phyloP scores from a whole-genome alignment of 1,140 invertebrate species.

The Telenomus remus region DNA sequence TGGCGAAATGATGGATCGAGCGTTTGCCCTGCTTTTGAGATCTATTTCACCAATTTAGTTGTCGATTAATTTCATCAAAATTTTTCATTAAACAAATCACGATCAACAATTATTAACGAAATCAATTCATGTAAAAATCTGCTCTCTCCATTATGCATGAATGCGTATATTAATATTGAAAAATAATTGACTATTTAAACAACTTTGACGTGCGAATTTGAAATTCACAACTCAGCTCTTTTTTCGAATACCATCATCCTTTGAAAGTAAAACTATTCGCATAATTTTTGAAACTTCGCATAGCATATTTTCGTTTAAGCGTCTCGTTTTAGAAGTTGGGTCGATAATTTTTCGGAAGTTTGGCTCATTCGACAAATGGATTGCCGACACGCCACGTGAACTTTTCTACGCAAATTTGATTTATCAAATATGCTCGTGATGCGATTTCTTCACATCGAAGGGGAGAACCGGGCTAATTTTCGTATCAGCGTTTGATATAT shows the following conservation, averaged over 20 bases:
- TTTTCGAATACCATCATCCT: not conserved
- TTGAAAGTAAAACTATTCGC: conserved; percentile 4
- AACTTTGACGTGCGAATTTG: not conserved
- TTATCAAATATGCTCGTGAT: conserved; percentile 3
- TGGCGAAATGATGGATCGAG: conserved; percentile 37
- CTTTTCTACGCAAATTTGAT: conserved; percentile 9
- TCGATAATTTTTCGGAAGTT: conserved; percentile 17
- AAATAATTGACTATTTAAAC: conserved; percentile 3
- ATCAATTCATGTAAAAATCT: not conserved
- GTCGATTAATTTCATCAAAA: too few relatives aligned
- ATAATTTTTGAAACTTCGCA: conserved; percentile 17
- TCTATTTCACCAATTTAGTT: not conserved
- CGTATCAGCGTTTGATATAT: not conserved
- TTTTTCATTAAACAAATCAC: too few relatives aligned
- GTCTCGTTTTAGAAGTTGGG: conserved; percentile 4
- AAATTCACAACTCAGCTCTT: not conserved
- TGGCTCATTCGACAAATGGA: not conserved
- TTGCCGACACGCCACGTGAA: not conserved
- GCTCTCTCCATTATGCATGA: too few relatives aligned
- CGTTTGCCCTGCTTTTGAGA: conserved; percentile 2
- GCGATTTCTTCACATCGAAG: not conserved
- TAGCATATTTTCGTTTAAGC: conserved; percentile 7
- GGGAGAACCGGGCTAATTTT: not conserved
- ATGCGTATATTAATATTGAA: too few relatives aligned
- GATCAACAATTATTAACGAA: too few relatives aligned